phyloP scores from a whole-genome alignment of 2,888 invertebrate genomes.

The Ophion obscuratus region DNA sequence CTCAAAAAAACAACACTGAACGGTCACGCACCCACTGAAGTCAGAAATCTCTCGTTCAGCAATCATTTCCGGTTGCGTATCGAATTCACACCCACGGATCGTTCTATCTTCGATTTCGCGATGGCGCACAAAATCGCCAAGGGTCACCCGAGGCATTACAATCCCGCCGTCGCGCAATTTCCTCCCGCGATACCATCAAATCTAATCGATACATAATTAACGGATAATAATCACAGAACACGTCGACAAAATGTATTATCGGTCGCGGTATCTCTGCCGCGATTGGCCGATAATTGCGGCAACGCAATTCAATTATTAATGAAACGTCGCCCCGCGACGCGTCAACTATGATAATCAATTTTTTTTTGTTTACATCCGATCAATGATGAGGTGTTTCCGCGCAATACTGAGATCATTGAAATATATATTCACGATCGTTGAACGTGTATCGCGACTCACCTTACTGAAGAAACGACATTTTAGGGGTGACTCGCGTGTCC shows the following conservation, averaged over 20 bases:
- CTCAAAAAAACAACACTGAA: too few species aligned
- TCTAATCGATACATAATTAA: constrained; percentile 55
- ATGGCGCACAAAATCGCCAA: background rate
- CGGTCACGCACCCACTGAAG: background rate
- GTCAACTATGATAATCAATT: constrained; percentile 42
- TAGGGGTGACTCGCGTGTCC: constrained; percentile 73
- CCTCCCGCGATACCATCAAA: background rate
- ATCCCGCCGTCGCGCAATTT: background rate
- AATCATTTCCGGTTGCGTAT: background rate
- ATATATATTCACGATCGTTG: background rate
- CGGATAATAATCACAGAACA: constrained; percentile 52
- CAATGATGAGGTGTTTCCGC: background rate
- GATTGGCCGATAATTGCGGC: constrained; percentile 48
- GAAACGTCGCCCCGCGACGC: constrained; percentile 14
- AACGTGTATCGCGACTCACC: constrained; percentile 70
- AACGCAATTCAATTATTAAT: constrained; percentile 45
- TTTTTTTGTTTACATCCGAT: constrained; percentile 4
- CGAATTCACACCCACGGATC: background rate
- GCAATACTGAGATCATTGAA: background rate
- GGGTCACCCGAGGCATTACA: background rate
- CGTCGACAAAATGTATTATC: constrained; percentile 57
- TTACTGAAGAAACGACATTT: constrained; percentile 78
- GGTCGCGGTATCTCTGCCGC: constrained; percentile 22
- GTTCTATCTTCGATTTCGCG: background rate
- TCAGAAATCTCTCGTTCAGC: background rate